A percentile compares a stretch with the other conserved stretches of the same genome.
These are phyloP conservation scores for Hippocampus comes DNA, from an alignment of 2,113 vertebrate genomes.

Conservation along the genomic window DNA sequence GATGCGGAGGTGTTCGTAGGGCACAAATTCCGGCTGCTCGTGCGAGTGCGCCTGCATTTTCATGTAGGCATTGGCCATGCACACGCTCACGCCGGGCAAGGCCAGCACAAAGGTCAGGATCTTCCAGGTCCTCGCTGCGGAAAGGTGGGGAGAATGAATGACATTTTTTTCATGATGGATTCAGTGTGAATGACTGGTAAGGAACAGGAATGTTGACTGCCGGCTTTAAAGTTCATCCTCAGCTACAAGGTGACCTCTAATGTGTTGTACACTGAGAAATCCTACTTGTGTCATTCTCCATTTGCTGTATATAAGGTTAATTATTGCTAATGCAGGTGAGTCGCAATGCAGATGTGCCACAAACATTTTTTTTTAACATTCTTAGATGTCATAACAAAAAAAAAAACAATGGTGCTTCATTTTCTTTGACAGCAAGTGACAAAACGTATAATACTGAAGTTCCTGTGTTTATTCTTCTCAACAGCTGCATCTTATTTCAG, in stretches of 20 bases:
- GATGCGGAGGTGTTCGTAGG: conserved; percentile 68
- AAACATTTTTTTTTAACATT: too few relatives aligned
- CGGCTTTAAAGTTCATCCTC: conserved; percentile 13
- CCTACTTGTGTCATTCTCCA: too few relatives aligned
- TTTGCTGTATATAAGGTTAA: too few relatives aligned
- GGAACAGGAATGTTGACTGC: neutral
- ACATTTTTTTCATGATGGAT: neutral
- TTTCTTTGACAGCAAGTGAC: neutral
- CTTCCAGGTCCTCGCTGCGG: conserved; percentile 78
- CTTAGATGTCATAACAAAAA: neutral
- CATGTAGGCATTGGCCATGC: conserved; percentile 70
- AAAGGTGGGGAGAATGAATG: neutral
- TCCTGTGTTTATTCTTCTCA: neutral
- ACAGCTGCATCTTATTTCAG: neutral
- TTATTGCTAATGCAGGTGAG: too few relatives aligned
- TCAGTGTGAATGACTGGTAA: neutral
- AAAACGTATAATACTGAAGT: neutral
- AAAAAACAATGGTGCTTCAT: neutral
- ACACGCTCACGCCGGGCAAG: conserved; percentile 71
- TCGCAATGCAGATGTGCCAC: too few relatives aligned
- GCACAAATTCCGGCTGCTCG: conserved; percentile 63
- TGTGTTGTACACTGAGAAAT: too few relatives aligned
- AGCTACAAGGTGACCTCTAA: neutral
- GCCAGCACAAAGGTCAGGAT: conserved; percentile 70
- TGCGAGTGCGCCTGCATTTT: conserved; percentile 58